Conservation (phyloP, 2,113 vertebrate species). For the Silurus glanis region DNA sequence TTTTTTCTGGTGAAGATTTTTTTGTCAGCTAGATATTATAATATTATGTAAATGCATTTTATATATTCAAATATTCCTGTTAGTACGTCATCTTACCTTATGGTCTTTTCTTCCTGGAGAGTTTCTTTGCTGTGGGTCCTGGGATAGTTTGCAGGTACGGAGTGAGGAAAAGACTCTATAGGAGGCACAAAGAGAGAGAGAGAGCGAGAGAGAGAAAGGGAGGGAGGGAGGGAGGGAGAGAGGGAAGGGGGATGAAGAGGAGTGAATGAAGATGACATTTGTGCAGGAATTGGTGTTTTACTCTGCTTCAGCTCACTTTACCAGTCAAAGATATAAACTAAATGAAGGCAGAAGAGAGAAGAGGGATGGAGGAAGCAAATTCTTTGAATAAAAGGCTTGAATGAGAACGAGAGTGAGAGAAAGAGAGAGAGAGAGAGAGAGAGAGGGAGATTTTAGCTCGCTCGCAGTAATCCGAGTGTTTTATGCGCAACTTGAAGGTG, state of each 20-base stretch:
- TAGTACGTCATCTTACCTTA: neutral
- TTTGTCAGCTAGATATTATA: neutral
- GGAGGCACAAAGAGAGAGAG: neutral
- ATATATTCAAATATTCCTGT: neutral
- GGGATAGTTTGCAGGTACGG: conserved; percentile 34
- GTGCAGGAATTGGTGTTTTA: neutral
- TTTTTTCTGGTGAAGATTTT: neutral
- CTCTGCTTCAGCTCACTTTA: neutral
- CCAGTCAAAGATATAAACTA: neutral
- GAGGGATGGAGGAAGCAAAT: neutral
- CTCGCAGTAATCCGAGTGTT: conserved; percentile 39
- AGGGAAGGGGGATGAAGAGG: neutral
- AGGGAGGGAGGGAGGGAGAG: neutral
- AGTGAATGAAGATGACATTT: neutral
- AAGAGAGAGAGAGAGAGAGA: too few species aligned
- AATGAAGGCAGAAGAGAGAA: neutral
- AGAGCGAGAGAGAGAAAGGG: neutral
- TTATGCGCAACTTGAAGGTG: conserved; percentile 43
- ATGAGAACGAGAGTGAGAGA: too few species aligned
- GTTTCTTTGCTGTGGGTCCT: conserved; percentile 5
- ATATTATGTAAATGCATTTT: neutral
- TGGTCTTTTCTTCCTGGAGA: neutral
- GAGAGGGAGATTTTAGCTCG: neutral
- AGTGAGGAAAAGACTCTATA: conserved; percentile 11
- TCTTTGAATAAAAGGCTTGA: neutral